These are phyloP conservation scores for Megaustenia siamemsis DNA, from an alignment of 2,888 invertebrate genomes.

Conservation along the genomic window DNA sequence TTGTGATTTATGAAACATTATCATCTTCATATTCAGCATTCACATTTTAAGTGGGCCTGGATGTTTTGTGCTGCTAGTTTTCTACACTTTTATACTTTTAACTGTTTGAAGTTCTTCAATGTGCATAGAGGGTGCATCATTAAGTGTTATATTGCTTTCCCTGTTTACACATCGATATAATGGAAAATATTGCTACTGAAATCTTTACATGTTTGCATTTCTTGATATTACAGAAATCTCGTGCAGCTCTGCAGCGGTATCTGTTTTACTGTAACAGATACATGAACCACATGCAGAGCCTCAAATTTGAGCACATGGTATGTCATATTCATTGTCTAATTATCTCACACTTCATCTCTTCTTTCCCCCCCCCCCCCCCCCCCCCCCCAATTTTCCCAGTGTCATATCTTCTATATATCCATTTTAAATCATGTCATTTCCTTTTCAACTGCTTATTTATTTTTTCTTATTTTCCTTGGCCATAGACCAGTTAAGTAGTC, in stretches of 20 bases:
- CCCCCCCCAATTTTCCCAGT: not conserved
- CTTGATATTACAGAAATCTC: constrained; percentile 83
- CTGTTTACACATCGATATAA: not conserved
- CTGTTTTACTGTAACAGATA: constrained; percentile 99
- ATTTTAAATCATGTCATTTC: too few relatives aligned
- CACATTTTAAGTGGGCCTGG: too few relatives aligned
- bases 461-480: too few relatives aligned
- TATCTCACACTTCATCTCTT: not conserved
- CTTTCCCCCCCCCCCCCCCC: not conserved
- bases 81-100: too few relatives aligned
- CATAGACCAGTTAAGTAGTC: too few relatives aligned
- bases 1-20: too few relatives aligned
- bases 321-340: not conserved
- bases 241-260: constrained; percentile 96
- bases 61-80: too few relatives aligned
- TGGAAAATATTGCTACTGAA: not conserved
- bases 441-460: too few relatives aligned
- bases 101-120: too few relatives aligned
- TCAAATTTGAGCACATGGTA: constrained; percentile 96
- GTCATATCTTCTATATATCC: not conserved
- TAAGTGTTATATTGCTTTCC: too few relatives aligned
- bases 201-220: not conserved
- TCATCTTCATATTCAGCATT: too few relatives aligned
- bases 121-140: too few relatives aligned
- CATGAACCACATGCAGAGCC: constrained; percentile 99